Evolutionary conservation across 2,888 invertebrate genomes (phyloP).

Genomic region (Watsonalla cultraria): DNA sequence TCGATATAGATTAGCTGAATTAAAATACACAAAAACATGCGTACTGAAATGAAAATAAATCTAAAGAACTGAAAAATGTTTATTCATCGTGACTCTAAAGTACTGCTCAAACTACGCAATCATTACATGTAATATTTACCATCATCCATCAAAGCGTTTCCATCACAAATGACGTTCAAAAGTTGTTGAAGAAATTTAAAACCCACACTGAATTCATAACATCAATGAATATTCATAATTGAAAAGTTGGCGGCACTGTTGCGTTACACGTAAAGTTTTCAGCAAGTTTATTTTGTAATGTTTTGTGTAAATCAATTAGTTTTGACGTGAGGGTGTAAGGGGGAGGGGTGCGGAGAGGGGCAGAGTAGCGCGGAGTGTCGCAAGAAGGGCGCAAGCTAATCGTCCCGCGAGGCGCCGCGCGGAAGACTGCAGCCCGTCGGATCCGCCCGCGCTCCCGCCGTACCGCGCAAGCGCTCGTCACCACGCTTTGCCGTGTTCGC

Average conservation of each 20-base stretch:
- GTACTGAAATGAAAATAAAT: not conserved
- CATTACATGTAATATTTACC: slow-evolving; percentile 45
- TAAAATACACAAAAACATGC: no score
- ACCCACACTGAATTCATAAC: slow-evolving; percentile 22
- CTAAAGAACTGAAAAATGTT: slow-evolving; percentile 24
- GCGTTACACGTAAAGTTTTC: slow-evolving; percentile 31
- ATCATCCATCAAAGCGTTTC: slow-evolving; percentile 51
- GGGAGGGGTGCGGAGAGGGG: slow-evolving; percentile 24
- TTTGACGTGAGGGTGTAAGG: slow-evolving; percentile 48
- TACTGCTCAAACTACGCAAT: slow-evolving; percentile 20
- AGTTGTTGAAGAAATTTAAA: slow-evolving; percentile 17
- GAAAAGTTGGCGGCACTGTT: slow-evolving; percentile 31
- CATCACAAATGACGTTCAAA: slow-evolving; percentile 14
- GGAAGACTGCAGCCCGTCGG: slow-evolving; percentile 39
- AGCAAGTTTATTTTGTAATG: slow-evolving; percentile 35
- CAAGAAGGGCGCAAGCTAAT: slow-evolving; percentile 34
- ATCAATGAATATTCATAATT: slow-evolving; percentile 9
- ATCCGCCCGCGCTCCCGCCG: slow-evolving; percentile 25
- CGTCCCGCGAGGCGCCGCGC: slow-evolving; percentile 42
- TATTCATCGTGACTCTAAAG: slow-evolving; percentile 22
- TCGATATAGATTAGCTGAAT: no score
- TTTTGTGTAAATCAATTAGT: slow-evolving; percentile 65
- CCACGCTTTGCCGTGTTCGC: slow-evolving; percentile 19
- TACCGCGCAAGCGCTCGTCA: slow-evolving; percentile 43
- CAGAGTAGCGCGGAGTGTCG: slow-evolving; percentile 28